Conservation (phyloP, 1,140 invertebrate genomes). For the Calosoma granatense region DNA sequence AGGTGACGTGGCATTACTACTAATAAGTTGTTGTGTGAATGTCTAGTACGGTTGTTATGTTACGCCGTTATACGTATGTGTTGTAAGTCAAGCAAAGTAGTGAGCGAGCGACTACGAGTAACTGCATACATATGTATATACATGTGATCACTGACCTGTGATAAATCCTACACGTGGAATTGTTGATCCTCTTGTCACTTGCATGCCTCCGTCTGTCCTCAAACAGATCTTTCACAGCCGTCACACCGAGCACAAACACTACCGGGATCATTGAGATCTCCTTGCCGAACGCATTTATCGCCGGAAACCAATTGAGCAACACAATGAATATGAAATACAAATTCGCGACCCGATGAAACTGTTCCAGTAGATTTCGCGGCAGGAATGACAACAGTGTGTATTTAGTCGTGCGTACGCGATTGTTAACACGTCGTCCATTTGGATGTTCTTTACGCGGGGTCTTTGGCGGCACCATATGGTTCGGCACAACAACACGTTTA, state of each 20-base stretch:
- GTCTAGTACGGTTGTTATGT: no score
- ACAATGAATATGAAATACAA: slow-evolving; percentile 97
- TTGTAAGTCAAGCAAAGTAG: no score
- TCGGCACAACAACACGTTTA: slow-evolving; percentile 65
- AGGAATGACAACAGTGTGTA: slow-evolving; percentile 91
- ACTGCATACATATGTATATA: no score
- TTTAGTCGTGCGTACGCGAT: slow-evolving; percentile 90
- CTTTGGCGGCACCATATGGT: slow-evolving; percentile 69
- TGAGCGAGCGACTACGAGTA: no score
- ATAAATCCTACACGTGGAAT: slow-evolving; percentile 83
- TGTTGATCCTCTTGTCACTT: slow-evolving; percentile 90
- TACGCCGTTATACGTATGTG: no score
- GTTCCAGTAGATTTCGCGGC: slow-evolving; percentile 94
- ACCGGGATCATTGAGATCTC: slow-evolving; percentile 93
- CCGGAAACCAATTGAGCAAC: slow-evolving; percentile 87
- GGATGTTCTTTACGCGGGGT: slow-evolving; percentile 70
- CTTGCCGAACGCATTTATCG: slow-evolving; percentile 91
- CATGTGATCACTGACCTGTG: slow-evolving; percentile 52
- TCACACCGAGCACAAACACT: slow-evolving; percentile 90
- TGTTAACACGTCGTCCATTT: slow-evolving; percentile 67
- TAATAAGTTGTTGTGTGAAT: no score
- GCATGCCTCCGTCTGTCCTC: slow-evolving; percentile 84
- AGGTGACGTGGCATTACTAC: no score
- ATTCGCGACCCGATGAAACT: slow-evolving; percentile 96
- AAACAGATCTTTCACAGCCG: slow-evolving; percentile 92